Evolutionary conservation across 2,888 invertebrate species (phyloP).

Genomic region (Cerastoderma edule): DNA sequence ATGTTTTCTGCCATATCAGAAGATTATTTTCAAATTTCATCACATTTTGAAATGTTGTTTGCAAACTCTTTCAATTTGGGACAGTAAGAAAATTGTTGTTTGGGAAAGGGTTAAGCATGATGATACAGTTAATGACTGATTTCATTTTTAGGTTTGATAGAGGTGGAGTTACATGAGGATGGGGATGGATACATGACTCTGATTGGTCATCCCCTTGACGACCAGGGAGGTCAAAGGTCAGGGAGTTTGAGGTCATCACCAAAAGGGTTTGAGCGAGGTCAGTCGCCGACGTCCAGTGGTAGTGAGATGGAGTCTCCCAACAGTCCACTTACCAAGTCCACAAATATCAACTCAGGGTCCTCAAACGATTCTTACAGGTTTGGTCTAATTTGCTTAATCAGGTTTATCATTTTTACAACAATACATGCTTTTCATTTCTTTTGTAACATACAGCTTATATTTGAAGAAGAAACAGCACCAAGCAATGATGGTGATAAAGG

Average conservation of each 20-base stretch:
- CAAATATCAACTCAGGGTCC: slow-evolving; percentile 36
- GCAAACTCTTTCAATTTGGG: no score
- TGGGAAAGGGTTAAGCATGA: background rate
- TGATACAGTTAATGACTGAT: background rate
- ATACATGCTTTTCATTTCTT: no score
- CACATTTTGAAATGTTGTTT: no score
- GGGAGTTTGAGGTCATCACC: slow-evolving; percentile 40
- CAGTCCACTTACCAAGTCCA: slow-evolving; percentile 45
- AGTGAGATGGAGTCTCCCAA: slow-evolving; percentile 63
- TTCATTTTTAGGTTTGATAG: slow-evolving; percentile 79
- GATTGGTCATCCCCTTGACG: slow-evolving; percentile 81
- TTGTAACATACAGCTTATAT: no score
- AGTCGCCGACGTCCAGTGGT: slow-evolving; percentile 64
- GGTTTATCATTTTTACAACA: no score
- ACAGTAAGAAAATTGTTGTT: background rate
- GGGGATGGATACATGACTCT: slow-evolving; percentile 85
- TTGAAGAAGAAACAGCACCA: no score
- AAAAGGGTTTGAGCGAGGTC: slow-evolving; percentile 43
- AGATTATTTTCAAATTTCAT: no score
- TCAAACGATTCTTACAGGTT: slow-evolving; percentile 47
- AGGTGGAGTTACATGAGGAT: slow-evolving; percentile 84
- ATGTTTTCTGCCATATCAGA: background rate
- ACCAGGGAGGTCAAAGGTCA: slow-evolving; percentile 28
- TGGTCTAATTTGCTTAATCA: no score
- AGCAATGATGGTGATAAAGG: no score